Evolutionary conservation across 1,140 invertebrate species (phyloP), one percentile per base, ranked within the genome.

Genomic region (Aporrectodea caliginosa): DNA sequence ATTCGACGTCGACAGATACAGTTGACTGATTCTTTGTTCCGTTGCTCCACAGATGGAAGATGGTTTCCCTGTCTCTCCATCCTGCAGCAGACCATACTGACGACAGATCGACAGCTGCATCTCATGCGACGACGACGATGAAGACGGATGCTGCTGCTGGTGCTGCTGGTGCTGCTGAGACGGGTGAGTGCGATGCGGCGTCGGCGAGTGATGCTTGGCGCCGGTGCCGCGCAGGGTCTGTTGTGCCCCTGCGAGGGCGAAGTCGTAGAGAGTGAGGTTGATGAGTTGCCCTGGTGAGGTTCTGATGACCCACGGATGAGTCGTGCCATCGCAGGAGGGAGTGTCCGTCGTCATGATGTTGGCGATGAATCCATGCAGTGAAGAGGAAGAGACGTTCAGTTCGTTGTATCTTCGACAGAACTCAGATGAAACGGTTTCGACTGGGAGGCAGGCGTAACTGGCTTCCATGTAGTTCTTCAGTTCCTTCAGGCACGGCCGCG

Each of bases 191-290:
- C 16, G 1, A 33, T n/a, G 69, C 32, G 29, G n/a, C n/a, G n/a
- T n/a, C n/a, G n/a, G n/a, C 6, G 43, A 58, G 22, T 58, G 22
- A 22, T 58, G 43, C 22, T 58, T 58, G 43, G 6, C 6, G 6
- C 6, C 6, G 6, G 43, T 22, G 6, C 6, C 6, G n/a, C n/a
- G n/a, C n/a, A n/a, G n/a, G n/a, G n/a, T n/a, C n/a, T n/a, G n/a
- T n/a, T n/a, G n/a, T 22, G 43, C 6, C 43, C 43, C 43, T 12
- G 75, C 16, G 22, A 32, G 43, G 75, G 75, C 75, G 35, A 76
- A 76, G 31, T 76, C 75, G 43, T 76, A 76, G 43, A 76, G 75
- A 6, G 75, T 76, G 32, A 76, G 35, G 75, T 76, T 76, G 75
- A 76, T 35, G 32, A 12, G 33, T 29, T 76, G 75, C 22, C 75